Base-by-base conservation (phyloP, 2,888 invertebrate species). In the Carterocephalus palaemon region DNA sequence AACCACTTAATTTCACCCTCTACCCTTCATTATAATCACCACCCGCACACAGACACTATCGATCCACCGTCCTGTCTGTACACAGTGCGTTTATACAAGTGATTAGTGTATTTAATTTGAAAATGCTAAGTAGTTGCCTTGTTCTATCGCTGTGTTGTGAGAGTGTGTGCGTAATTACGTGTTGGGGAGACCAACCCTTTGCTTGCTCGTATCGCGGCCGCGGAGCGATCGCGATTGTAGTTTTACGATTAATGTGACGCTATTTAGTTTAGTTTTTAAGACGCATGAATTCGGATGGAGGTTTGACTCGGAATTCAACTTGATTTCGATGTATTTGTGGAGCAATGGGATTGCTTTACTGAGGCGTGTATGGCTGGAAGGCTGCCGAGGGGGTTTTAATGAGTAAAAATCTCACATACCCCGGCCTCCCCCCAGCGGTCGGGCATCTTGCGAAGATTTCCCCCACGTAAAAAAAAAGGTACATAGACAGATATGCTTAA, bases 101-200 rank as follows among this genome's bases (percentile, higher is more conserved):
- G 84, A 85, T 86, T 86, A 86, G 85, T 85, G 85, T 85, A 83
- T 84, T 85, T 86, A 84, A 86, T 86, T 86, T 83, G 85, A 86
- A 85, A 85, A 85, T 83, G 86, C 81, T 85, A 85, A 86, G 85
- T 83, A 85, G 85, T 85, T 82, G 76, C 77, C 77, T 79, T 83
- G 82, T 81, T 82, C 79, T 76, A 75, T 75, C 62, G 70, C 57
- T 71, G 78, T 76, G 70, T 73, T 74, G 56, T 56, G 56, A 61
- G 72, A 67, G 71, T 65, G 75, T 59, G 64, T 56, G 70, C 64
- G 75, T 82, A 79, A 79, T 80, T 78, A 80, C 70, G 71, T 65
- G 48, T 64, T 62, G 68, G 79, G 81, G 81, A 71, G 64, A 57
- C 62, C 67, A 83, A 84, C 84, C 85, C 84, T 60, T 58, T 45